Evolutionary conservation across 2,888 invertebrate species (phyloP), one percentile per base, ranked within the genome.

Genomic region (Calliphora vomitoria): DNA sequence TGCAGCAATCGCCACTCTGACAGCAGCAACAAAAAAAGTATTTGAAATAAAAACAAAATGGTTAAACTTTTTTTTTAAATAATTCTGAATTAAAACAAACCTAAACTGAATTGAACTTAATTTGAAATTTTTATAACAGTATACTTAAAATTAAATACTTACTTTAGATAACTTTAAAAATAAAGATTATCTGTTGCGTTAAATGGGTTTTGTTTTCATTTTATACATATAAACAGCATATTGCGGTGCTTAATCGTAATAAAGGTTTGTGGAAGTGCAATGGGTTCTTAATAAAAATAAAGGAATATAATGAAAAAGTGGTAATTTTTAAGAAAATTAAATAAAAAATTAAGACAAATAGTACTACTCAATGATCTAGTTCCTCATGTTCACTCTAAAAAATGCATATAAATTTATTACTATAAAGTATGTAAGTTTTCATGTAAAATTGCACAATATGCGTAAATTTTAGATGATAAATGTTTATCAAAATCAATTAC

Each of bases 1-100:
- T 85, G 74, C 50, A 50, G 74, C 66, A 80, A 84, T 84, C 60
- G 53, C 58, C 72, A 74, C 58, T 79, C 35, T 8, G 38, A 47
- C 11, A 79, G 41, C 0, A 50, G 1, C 31, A 47, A 78, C 35
- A 55, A 55, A 38, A 8, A 71, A 60, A 41, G 5, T 41, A 0
- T 44, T 18, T 66, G 4, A 62, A 47, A 75, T 60, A 60, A 75
- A 62, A 60, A 47, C 62, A 15, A 74, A 74, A 60, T 18, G 58
- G 18, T 20, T 13, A 38, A 55, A 53, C 38, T 71, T 71, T 55
- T 68, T n/a, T 47, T 55, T 41, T 66, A 25, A 25, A 11, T 66
- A 4, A n/a, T 10, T 8, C 4, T 64, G 4, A 64, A 64, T 18
- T 38, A 10, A 64, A 69, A 50, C 35, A 35, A 35, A 53, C 41